A percentile compares a stretch with the other conserved stretches of the same genome.
phyloP scores from a whole-genome alignment of 2,797 vertebrate genomes.

The Coregonus suidteri region DNA sequence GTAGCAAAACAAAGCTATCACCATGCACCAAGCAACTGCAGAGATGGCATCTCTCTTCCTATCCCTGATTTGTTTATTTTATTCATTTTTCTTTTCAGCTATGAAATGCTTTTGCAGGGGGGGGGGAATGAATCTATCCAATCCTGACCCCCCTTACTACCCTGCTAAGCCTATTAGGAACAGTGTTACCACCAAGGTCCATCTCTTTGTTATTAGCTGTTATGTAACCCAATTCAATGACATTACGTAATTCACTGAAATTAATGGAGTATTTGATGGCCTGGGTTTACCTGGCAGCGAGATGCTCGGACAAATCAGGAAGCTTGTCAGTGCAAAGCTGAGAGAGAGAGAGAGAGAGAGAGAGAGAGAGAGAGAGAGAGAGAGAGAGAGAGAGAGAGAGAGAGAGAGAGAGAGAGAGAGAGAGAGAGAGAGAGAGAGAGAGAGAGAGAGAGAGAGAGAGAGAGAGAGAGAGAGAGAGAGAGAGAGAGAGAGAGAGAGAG shows the following conservation, averaged over 20 bases:
- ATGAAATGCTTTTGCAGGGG: not conserved
- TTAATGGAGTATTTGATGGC: not conserved
- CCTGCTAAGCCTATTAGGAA: not conserved
- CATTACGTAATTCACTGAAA: not conserved
- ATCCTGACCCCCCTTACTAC: not conserved
- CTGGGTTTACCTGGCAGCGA: not conserved
- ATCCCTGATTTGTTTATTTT: not conserved
- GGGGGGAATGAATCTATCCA: not conserved
- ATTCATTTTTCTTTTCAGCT: not conserved
- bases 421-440: too few relatives aligned
- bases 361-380: too few relatives aligned
- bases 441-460: too few relatives aligned
- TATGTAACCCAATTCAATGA: not conserved
- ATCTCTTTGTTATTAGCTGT: not conserved
- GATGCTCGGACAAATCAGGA: not conserved
- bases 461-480: too few relatives aligned
- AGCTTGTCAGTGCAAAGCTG: not conserved
- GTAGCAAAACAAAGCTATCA: not conserved
- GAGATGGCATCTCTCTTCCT: not conserved
- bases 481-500: too few relatives aligned
- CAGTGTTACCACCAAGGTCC: not conserved
- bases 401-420: too few relatives aligned
- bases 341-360: not conserved
- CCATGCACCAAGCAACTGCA: not conserved
- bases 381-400: too few relatives aligned